Percentiles rank a stretch among this genome's conserved stretches.
These are phyloP conservation scores for Oreochromis grahami DNA, from an alignment of 2,797 vertebrate genomes.

Conservation along the genomic window DNA sequence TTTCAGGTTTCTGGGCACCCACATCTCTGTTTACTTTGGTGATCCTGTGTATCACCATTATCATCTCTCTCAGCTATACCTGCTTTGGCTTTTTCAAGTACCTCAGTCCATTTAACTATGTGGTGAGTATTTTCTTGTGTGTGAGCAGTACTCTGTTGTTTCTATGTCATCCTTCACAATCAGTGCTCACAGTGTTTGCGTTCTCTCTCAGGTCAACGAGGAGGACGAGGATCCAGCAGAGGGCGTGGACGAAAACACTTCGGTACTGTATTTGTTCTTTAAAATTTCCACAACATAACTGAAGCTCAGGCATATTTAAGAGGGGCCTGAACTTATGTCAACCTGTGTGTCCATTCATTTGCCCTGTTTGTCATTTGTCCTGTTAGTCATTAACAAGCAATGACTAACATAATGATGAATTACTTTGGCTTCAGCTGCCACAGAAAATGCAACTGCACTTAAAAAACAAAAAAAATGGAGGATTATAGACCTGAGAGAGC, in stretches of 20 bases:
- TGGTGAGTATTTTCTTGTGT: slow-evolving; percentile 62
- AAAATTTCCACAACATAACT: background rate
- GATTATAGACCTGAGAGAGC: background rate
- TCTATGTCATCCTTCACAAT: background rate
- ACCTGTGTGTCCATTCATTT: background rate
- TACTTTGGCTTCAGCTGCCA: background rate
- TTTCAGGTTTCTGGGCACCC: slow-evolving; percentile 82
- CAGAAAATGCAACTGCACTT: background rate
- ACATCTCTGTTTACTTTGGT: slow-evolving; percentile 89
- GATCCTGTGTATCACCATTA: slow-evolving; percentile 81
- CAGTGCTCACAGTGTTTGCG: background rate
- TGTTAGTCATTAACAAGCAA: background rate
- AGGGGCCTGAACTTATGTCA: background rate
- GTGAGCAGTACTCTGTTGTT: background rate
- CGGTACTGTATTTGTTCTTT: slow-evolving; percentile 31
- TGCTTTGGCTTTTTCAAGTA: slow-evolving; percentile 91
- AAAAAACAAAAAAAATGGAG: background rate
- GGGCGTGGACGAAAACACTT: slow-evolving; percentile 31
- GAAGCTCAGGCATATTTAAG: background rate
- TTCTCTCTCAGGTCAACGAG: slow-evolving; percentile 64
- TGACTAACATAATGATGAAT: background rate
- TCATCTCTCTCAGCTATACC: slow-evolving; percentile 80
- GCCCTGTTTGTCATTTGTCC: background rate
- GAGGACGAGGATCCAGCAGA: slow-evolving; percentile 53
- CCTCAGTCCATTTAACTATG: slow-evolving; percentile 89